Base-by-base conservation (phyloP, 1,140 invertebrate genomes). In the Melipona quadrifasciata region DNA sequence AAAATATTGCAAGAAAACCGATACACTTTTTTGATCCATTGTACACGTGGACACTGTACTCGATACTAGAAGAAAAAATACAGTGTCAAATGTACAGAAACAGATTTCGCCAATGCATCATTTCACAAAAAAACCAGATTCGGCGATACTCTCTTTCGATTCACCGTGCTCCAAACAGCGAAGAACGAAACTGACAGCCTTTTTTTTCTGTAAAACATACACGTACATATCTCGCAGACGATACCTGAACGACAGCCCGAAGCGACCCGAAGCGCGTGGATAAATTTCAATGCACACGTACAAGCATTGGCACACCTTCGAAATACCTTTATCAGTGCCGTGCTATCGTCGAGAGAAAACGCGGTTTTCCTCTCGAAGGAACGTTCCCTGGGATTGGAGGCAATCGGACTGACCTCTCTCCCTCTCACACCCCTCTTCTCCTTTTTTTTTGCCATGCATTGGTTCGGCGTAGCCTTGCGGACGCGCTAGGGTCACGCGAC, bases 371-470 rank as follows among this genome's bases (percentile, higher is more conserved):
- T 57, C 73, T 87, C 82, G 80, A 65, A 73, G 53, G 74, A 47
- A 80, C 87, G 74, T 87, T 77, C 76, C 75, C 8, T 8, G 8
- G 74, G 51, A 67, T 80, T 51, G 71, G 82, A 89, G 83, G 84
- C 81, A 88, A 86, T 89, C 81, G 87, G 47, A 82, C 67, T 79
- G 75, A 88, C 73, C 76, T 86, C 87, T 53, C 80, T 86, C 82
- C 86, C 86, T 78, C 70, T 17, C 65, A 55, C 55, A 21, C 79
- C 78, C 58, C 47, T 47, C 31, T 71, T 51, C 47, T 65, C 6
- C 6, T 51, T 53, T 71, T 39, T 39, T 5, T 6, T 8, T 51
- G 72, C 57, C 47, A 76, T 88, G 58, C 80, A 68, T 70, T 39
- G 79, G 64, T 31, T 24, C 51, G 47, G 47, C 70, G 65, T 77